These are phyloP conservation scores for Aselliscus stoliczkanus DNA, from an alignment of 2,797 vertebrate species.

Conservation along the genomic window DNA sequence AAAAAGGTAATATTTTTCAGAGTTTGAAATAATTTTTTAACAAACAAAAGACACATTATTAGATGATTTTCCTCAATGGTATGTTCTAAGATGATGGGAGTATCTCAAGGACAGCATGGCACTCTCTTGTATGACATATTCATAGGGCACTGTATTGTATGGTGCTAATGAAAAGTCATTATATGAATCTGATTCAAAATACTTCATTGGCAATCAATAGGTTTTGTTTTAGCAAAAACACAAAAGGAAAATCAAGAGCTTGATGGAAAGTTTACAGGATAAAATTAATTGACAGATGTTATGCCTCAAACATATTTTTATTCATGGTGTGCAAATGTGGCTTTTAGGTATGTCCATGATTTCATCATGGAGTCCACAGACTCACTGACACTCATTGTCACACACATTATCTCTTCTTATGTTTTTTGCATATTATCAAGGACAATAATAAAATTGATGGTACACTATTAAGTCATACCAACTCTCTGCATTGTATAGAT, in stretches of 20 bases:
- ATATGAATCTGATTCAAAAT: neutral
- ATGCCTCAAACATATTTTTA: neutral
- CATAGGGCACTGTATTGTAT: neutral
- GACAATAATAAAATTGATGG: neutral
- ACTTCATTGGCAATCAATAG: neutral
- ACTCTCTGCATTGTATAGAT: neutral
- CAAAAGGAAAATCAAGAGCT: neutral
- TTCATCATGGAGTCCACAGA: neutral
- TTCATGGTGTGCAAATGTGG: neutral
- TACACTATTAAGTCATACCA: neutral
- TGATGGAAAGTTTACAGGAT: neutral
- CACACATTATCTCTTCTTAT: neutral
- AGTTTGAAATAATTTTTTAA: neutral
- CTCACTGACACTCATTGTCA: neutral
- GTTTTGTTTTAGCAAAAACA: constrained; percentile 9
- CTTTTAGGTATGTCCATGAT: neutral
- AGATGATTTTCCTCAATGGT: neutral
- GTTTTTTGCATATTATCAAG: neutral
- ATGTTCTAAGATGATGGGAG: neutral
- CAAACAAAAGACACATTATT: neutral
- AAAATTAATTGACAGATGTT: neutral
- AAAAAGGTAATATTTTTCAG: neutral
- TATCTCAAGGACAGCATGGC: fast-evolving
- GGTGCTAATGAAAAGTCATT: neutral
- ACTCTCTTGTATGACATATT: neutral